Base-by-base conservation (phyloP, 2,888 invertebrate genomes). In the Agonopterix arenella region DNA sequence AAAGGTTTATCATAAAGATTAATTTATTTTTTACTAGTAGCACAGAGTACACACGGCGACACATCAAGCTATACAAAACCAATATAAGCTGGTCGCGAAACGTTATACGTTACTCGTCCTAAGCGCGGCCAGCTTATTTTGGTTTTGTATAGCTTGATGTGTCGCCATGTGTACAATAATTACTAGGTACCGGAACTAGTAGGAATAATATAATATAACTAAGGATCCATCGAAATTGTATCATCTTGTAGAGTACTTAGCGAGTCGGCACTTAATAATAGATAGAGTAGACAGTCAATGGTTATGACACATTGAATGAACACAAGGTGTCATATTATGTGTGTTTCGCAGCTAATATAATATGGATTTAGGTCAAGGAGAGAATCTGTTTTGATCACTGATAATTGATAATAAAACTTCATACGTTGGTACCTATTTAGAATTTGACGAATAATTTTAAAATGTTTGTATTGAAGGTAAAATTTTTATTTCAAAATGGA, bases 261-360 rank as follows among this genome's bases (percentile, higher is more conserved):
- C 11, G 28, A 44, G 43, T 43, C 37, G 44, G 43, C 48, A 44
- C 47, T 41, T 47, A 41, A 47, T 47, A 36, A 43, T 43, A 18
- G 42, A 46, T 10, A 51, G 46, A 53, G 62, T 63, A 64, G 57
- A 57, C 60, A 58, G 53, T 57, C 60, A 68, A 70, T 73, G 76
- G 65, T 65, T 70, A 72, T 72, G 77, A 69, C 76, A 76, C 69
- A 61, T 70, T 61, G 61, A 70, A 70, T 70, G 65, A 70, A 68
- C 66, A 58, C 57, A 62, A 64, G 52, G 66, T 62, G 66, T 62
- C 61, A 71, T 62, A 66, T 67, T 67, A 65, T 51, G 59, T 61
- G 56, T 60, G 60, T 66, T 53, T 54, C 50, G 61, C 66, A 55
- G 58, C 55, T 43, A 9, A 28, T 58, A 53, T 60, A 63, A 62